Evolutionary conservation across 2,888 invertebrate species (phyloP), one percentile per base, ranked within the genome.

Genomic region (Seira musarum): DNA sequence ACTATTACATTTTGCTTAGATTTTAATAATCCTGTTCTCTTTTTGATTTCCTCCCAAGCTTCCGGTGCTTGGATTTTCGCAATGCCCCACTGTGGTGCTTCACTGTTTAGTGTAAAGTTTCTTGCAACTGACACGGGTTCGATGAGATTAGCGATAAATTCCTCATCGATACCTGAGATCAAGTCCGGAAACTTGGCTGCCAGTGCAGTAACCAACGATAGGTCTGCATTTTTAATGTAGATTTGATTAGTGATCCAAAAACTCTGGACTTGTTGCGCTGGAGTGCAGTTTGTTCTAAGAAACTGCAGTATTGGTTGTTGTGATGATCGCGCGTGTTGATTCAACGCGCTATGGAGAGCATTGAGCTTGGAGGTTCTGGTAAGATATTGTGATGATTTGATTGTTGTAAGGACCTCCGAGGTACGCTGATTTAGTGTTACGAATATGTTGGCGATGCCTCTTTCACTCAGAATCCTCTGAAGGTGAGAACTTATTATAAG

Each of bases 161-260:
- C 77, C 63, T 80, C 80, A 2, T 63, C 68, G 21, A 82, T 70
- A 15, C 49, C 30, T 25, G 80, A 53, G 2, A 82, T 24, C 13
- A 35, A 22, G 3, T 17, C 19, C 8, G 30, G 49, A 21, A 61
- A 22, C 6, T 64, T 22, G 8, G 19, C 1, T 2, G 40, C 81
- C 5, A 81, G 15, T 10, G 25, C 57, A 0, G 13, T 6, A n/a
- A 81, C 61, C 19, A 81, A 15, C 2, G 19, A 5, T 1, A 13
- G 1, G 17, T 71, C 72, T 0, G 81, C 81, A 25, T 71, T 67
- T 22, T 49, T 61, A 0, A 81, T 22, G 60, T 71, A 76, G 24
- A 81, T 67, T 64, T 81, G 76, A 46, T 81, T 81, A 6, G 49
- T 72, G 24, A 81, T 76, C 81, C 81, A 81, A 40, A 81, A 81